Evolutionary conservation across 2,888 invertebrate genomes (phyloP).

Genomic region (Ennomos fuscantarius): DNA sequence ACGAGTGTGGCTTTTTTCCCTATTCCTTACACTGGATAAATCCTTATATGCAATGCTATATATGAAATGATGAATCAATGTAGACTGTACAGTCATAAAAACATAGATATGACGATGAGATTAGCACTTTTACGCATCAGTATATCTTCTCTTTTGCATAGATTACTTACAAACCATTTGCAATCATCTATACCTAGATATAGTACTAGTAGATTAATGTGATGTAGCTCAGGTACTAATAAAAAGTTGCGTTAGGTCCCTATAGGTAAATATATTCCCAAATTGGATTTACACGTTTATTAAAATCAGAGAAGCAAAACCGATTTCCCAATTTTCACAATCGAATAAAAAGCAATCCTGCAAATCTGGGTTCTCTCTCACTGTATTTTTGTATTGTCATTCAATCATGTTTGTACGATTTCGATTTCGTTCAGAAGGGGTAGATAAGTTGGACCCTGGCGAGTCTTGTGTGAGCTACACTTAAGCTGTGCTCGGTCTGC

Average conservation of each 20-base stretch:
- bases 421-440: conserved; percentile 26
- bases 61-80: too few relatives aligned
- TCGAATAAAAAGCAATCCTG: conserved; percentile 23
- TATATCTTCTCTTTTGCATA: too few relatives aligned
- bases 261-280: conserved; percentile 7
- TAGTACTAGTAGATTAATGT: too few relatives aligned
- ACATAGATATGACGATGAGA: too few relatives aligned
- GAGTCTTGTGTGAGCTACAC: conserved; percentile 46
- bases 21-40: too few relatives aligned
- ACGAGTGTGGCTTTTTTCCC: too few relatives aligned
- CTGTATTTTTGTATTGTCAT: conserved; percentile 35
- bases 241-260: background rate
- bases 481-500: conserved; percentile 57
- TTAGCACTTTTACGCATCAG: too few relatives aligned
- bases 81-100: too few relatives aligned
- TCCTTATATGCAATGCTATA: too few relatives aligned
- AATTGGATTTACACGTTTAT: conserved; percentile 27
- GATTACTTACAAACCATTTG: too few relatives aligned
- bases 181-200: too few relatives aligned
- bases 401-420: conserved; percentile 28
- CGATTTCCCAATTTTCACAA: conserved; percentile 26
- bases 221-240: too few relatives aligned
- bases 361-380: conserved; percentile 18
- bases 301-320: conserved; percentile 30
- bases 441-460: conserved; percentile 22